Evolutionary conservation across 2,797 vertebrate genomes (phyloP).

Genomic region (Varecia variegata): DNA sequence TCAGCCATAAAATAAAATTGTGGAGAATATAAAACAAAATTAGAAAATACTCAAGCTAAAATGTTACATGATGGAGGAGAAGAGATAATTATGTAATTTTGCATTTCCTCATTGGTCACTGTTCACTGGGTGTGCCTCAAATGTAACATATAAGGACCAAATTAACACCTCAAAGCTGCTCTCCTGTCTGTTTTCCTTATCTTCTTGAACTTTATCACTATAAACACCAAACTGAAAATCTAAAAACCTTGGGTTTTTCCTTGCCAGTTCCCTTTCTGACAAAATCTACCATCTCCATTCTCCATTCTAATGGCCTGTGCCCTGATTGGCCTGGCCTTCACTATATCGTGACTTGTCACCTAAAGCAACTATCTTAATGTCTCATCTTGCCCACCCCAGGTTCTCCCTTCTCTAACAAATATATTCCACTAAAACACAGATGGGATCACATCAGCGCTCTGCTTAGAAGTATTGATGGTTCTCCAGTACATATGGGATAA

Average conservation of each 20-base stretch:
- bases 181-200: neutral
- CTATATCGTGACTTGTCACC: neutral
- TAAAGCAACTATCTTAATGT: neutral
- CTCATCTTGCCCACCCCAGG: fast-evolving
- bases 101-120: neutral
- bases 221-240: neutral
- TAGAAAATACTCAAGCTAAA: neutral
- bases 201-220: neutral
- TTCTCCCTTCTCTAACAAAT: neutral
- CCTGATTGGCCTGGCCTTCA: neutral
- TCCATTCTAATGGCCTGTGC: neutral
- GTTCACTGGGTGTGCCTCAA: neutral
- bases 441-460: neutral
- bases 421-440: neutral
- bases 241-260: neutral
- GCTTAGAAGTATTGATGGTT: neutral
- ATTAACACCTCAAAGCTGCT: neutral
- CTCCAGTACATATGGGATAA: neutral
- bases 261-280: neutral
- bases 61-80: neutral
- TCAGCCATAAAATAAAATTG: neutral
- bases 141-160: neutral
- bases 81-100: neutral
- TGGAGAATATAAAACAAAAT: neutral
- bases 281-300: neutral